Evolutionary conservation across 2,888 invertebrate species (phyloP).

Genomic region (Andrena bucephala): DNA sequence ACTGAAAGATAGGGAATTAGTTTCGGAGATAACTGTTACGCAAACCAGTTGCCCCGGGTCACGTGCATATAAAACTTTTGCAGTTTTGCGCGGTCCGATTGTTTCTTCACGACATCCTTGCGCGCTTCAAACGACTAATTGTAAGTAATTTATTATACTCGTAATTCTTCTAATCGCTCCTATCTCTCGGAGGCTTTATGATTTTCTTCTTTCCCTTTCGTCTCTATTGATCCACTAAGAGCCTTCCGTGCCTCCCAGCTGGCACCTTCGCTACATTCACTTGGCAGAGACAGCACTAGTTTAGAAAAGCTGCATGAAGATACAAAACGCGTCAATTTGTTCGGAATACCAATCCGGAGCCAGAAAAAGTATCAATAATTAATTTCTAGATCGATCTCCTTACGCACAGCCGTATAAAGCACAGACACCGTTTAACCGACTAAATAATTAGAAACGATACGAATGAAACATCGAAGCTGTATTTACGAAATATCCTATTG

Average conservation of each 20-base stretch:
- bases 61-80: conserved; percentile 25
- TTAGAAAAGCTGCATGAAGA: too few relatives aligned
- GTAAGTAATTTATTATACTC: conserved; percentile 24
- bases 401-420: too few relatives aligned
- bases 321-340: too few relatives aligned
- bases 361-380: too few relatives aligned
- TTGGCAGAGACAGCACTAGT: too few relatives aligned
- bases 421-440: too few relatives aligned
- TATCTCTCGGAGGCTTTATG: conserved; percentile 28
- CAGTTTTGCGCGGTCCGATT: conserved; percentile 36
- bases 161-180: conserved; percentile 18
- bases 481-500: background rate
- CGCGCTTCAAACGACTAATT: conserved; percentile 17
- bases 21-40: conserved; percentile 57
- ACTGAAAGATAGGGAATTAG: conserved; percentile 51
- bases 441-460: too few relatives aligned
- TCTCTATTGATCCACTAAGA: background rate
- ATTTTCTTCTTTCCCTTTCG: conserved; percentile 19
- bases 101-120: conserved; percentile 18
- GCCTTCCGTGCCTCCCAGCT: too few relatives aligned
- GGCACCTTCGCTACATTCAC: too few relatives aligned
- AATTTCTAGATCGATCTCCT: too few relatives aligned
- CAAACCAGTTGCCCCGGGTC: conserved; percentile 36
- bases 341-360: too few relatives aligned
- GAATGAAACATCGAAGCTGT: too few relatives aligned